These are phyloP conservation scores for Drosophila orosa DNA, from an alignment of 1,140 invertebrate genomes.

Conservation along the genomic window DNA sequence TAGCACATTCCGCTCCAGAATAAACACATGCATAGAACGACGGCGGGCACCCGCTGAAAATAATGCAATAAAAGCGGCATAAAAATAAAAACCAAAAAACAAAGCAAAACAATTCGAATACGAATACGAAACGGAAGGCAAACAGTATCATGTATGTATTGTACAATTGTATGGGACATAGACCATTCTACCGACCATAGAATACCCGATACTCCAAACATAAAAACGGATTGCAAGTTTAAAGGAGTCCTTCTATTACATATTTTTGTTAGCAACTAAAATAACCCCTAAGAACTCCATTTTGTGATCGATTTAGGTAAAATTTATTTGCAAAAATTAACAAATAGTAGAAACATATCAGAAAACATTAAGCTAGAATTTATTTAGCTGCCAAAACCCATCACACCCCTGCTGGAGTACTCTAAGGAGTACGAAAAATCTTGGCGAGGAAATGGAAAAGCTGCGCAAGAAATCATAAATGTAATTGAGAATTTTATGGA, in stretches of 20 bases:
- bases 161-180: slow-evolving; percentile 11
- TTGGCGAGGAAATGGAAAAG: slow-evolving; percentile 49
- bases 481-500: slow-evolving; percentile 80
- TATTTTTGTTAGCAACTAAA: not conserved
- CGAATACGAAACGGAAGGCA: slow-evolving; percentile 35
- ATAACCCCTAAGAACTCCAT: not conserved
- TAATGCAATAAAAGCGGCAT: slow-evolving; percentile 81
- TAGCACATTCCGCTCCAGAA: slow-evolving; percentile 53
- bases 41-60: slow-evolving; percentile 56
- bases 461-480: slow-evolving; percentile 78
- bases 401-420: not conserved
- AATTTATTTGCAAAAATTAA: no score
- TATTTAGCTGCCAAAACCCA: not conserved
- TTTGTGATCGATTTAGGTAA: not conserved
- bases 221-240: not conserved
- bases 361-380: not conserved
- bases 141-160: slow-evolving; percentile 30
- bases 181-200: not conserved
- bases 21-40: slow-evolving; percentile 69
- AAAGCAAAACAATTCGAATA: slow-evolving; percentile 33
- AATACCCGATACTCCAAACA: not conserved
- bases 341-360: not conserved
- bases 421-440: slow-evolving; percentile 42
- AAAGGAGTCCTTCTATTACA: fast-evolving
- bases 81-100: slow-evolving; percentile 64